A percentile compares a stretch with the other conserved stretches of the same genome.
Evolutionary conservation across 2,113 vertebrate species (phyloP).

Genomic region (Callopanchax toddi): DNA sequence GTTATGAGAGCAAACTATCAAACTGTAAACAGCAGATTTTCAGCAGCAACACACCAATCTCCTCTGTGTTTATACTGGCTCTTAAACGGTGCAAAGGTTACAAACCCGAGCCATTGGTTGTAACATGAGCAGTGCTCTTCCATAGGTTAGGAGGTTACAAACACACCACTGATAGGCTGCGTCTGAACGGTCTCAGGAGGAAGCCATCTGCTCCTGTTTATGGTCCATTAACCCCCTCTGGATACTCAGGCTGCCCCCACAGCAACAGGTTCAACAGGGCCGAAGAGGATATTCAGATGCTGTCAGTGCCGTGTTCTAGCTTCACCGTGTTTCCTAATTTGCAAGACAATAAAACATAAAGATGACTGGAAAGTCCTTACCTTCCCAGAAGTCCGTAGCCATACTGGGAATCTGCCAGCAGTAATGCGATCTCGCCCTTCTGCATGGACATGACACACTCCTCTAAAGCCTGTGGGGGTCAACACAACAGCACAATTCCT

Average conservation of each 20-base stretch:
- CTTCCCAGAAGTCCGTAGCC: slow-evolving; percentile 84
- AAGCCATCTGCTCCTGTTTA: slow-evolving; percentile 81
- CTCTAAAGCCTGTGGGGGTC: slow-evolving; percentile 81
- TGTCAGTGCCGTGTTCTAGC: slow-evolving; percentile 7
- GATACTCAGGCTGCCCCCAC: slow-evolving; percentile 61
- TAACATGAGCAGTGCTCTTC: slow-evolving; percentile 64
- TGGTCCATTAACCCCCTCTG: slow-evolving; percentile 74
- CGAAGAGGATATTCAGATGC: slow-evolving; percentile 25
- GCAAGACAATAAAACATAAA: slow-evolving; percentile 2
- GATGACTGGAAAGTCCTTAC: slow-evolving; percentile 69
- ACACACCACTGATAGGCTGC: slow-evolving; percentile 55
- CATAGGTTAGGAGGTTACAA: slow-evolving; percentile 59
- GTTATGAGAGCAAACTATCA: slow-evolving; percentile 43
- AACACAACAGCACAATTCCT: slow-evolving; percentile 27
- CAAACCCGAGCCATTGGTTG: slow-evolving; percentile 57
- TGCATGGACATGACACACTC: slow-evolving; percentile 84
- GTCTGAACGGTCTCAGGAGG: slow-evolving; percentile 63
- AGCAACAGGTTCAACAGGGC: slow-evolving; percentile 77
- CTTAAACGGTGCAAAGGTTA: slow-evolving; percentile 60
- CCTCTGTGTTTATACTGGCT: slow-evolving; percentile 43
- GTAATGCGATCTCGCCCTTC: slow-evolving; percentile 80
- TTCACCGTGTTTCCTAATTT: slow-evolving; percentile 4
- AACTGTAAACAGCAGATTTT: slow-evolving; percentile 35
- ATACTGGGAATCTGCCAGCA: slow-evolving; percentile 83
- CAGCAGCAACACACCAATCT: slow-evolving; percentile 20